Evolutionary conservation across 2,888 invertebrate genomes (phyloP).

Genomic region (Drosophila flavopinicola): DNA sequence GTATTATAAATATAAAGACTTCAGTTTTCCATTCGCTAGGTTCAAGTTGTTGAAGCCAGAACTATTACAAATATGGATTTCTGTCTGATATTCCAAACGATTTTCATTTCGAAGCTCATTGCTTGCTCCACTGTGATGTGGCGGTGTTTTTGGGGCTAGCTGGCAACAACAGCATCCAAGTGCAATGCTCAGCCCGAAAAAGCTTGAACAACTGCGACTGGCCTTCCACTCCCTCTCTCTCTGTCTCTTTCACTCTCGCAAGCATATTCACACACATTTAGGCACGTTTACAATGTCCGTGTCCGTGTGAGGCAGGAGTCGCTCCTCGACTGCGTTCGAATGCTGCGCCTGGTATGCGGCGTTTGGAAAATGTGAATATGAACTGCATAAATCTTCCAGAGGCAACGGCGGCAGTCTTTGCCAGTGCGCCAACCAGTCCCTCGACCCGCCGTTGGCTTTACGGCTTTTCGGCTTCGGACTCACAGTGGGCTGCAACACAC

Average conservation of each 20-base stretch:
- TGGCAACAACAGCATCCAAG: conserved; percentile 43
- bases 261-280: conserved; percentile 39
- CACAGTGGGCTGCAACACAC: conserved; percentile 31
- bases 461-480: conserved; percentile 76
- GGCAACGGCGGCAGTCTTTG: conserved; percentile 80
- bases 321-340: conserved; percentile 59
- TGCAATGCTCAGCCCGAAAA: conserved; percentile 72
- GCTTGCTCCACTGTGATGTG: conserved; percentile 51
- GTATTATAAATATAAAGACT: too few species aligned
- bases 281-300: conserved; percentile 53
- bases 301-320: conserved; percentile 36
- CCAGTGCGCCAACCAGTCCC: conserved; percentile 48
- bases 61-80: too few species aligned
- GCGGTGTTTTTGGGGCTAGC: conserved; percentile 18
- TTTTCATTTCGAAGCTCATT: too few species aligned
- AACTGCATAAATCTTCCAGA: conserved; percentile 83
- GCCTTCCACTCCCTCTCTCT: conserved; percentile 35
- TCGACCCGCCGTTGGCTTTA: conserved; percentile 63
- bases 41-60: too few species aligned
- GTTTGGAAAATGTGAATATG: conserved; percentile 83
- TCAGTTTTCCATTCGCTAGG: too few species aligned
- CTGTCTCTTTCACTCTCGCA: conserved; percentile 6
- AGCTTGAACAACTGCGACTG: conserved; percentile 69
- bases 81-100: too few species aligned
- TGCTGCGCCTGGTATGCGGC: conserved; percentile 76